These are phyloP conservation scores for Phania funesta DNA, from an alignment of 2,888 invertebrate species.

Conservation along the genomic window DNA sequence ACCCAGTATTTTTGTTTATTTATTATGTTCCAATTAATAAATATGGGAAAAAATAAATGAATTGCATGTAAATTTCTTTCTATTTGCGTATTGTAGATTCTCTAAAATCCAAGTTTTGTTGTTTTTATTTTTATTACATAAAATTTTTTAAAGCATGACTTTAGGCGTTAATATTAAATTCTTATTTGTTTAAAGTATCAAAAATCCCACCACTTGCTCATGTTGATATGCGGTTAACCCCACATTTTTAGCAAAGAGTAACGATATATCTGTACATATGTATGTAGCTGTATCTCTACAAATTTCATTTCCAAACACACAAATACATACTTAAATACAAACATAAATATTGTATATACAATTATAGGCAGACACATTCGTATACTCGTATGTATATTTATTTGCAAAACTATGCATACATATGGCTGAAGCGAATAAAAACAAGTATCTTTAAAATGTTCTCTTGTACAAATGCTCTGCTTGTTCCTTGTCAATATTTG, in stretches of 20 bases:
- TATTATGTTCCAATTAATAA: too few relatives aligned
- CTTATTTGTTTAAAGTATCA: too few relatives aligned
- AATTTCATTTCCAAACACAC: slow-evolving; percentile 8
- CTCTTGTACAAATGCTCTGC: slow-evolving; percentile 31
- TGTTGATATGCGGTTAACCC: slow-evolving; percentile 27
- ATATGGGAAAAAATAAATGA: too few relatives aligned
- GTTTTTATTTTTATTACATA: neutral
- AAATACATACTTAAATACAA: neutral
- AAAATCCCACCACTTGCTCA: neutral
- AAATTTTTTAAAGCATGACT: neutral
- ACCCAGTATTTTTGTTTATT: too few relatives aligned
- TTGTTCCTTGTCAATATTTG: slow-evolving; percentile 56
- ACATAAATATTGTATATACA: neutral
- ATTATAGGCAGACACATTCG: neutral
- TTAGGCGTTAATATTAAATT: neutral
- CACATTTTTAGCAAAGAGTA: slow-evolving; percentile 20
- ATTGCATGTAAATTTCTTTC: too few relatives aligned
- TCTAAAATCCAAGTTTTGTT: too few relatives aligned
- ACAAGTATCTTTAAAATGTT: slow-evolving; percentile 28
- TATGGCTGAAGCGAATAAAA: neutral
- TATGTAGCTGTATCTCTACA: slow-evolving; percentile 13
- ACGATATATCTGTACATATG: neutral
- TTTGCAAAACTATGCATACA: neutral
- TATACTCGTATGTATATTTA: neutral
- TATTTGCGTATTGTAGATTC: too few relatives aligned